Evolutionary conservation across 2,888 invertebrate species (phyloP), one percentile per base, ranked within the genome.

Genomic region (Macrophya annulata): DNA sequence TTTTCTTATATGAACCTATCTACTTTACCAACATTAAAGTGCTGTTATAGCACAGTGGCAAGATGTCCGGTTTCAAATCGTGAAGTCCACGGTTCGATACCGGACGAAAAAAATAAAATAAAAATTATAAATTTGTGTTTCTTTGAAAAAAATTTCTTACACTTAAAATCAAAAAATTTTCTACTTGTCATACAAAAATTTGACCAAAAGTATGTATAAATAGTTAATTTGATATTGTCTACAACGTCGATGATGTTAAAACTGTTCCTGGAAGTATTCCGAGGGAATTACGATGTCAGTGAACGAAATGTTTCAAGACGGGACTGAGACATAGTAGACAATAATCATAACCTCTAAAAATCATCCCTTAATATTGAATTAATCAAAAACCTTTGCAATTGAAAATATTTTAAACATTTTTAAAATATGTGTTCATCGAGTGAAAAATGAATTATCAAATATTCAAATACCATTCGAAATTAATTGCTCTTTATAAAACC

Each of bases 301-400:
- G 83, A 71, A 83, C 83, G 21, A 83, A 83, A 83, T 83, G 83
- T 83, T 83, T 83, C 83, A 83, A 83, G 83, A 83, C 83, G 83
- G 83, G 83, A 83, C 83, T 83, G 83, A 83, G 83, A 48, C 83
- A 45, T 10, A 31, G 83, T 48, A 65, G 68, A 83, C 37, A 45
- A 37, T 77, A 37, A 55, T 43, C 43, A 12, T 17, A n/a, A n/a
- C n/a, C n/a, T n/a, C n/a, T n/a, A n/a, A n/a, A n/a, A n/a, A n/a
- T 40, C n/a, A 21, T 9, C 40, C 72, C 17, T 72, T 40, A 10
- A n/a, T n/a, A 55, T 55, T n/a, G n/a, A 55, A n/a, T 55, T 8
- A 55, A 55, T n/a, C 17, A 55, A 55, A 55, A 8, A 1, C 48
- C 48, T 8, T 71, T 71, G 71, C 40, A 25, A 40, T 45, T 74